Evolutionary conservation across 2,888 invertebrate species (phyloP), one percentile per base, ranked within the genome.

Genomic region (Protonemura montana): DNA sequence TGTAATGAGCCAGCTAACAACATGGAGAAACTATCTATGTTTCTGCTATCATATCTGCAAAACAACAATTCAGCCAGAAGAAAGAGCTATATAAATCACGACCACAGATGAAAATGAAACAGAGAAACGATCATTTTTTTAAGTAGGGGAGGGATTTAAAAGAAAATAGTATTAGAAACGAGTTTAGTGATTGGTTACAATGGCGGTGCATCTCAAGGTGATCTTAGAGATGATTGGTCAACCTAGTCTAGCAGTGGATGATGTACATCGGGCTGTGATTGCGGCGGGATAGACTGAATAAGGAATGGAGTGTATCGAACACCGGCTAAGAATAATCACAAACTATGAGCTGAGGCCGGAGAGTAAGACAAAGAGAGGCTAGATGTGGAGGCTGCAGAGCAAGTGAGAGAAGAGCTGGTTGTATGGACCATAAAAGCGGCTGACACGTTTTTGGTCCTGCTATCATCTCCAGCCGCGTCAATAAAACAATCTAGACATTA

Each of bases 401-500:
- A 21, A 59, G 59, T 13, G 59, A 59, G 59, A 59, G 59, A 13
- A 21, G 13, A 10, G 6, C 16, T 3, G 21, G 81, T 81, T 30
- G 81, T 29, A 28, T 29, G 81, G 81, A 7, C 30, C 81, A 81
- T 78, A 30, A 81, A 30, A 30, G 81, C 6, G n/a, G 29, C 10
- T 29, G 30, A 28, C 81, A 81, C 81, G 81, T 81, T 29, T 81
- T 30, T n/a, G 81, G 30, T 28, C 81, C 81, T 30, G 28, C 81
- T 78, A 81, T 81, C 81, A 81, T 81, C 30, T 29, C 30, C 28
- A 59, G 59, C 59, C 59, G 59, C 6, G 81, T n/a, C 81, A 30
- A 81, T 81, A 30, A 81, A 81, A 81, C 81, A 81, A 81, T 81
- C 81, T 81, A 6, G 28, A 30, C 81, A 81, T 30, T 81, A 81